Evolutionary conservation across 1,140 invertebrate genomes (phyloP).

Genomic region (Dendrolimus punctatus): DNA sequence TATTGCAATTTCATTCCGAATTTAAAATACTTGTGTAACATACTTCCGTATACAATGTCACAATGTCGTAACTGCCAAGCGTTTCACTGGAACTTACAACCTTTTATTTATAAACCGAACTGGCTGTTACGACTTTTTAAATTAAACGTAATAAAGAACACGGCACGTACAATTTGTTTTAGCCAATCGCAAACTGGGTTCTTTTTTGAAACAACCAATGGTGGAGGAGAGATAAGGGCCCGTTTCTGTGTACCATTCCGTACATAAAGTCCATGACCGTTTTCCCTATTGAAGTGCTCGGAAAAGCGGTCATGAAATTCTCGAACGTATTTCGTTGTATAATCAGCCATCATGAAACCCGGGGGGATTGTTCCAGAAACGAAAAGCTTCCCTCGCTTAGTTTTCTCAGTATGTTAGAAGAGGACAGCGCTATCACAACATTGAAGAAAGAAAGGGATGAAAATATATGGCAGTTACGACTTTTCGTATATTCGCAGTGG

Average conservation of each 20-base stretch:
- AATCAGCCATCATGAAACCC: constrained; percentile 66
- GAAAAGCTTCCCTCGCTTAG: constrained; percentile 47
- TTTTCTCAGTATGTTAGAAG: constrained; percentile 23
- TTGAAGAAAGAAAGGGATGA: constrained; percentile 24
- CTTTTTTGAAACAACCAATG: constrained; percentile 61
- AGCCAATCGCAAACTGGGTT: constrained; percentile 44
- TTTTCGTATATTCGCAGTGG: constrained; percentile 22
- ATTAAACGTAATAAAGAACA: constrained; percentile 40
- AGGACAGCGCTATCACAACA: constrained; percentile 21
- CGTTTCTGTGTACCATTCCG: constrained; percentile 30
- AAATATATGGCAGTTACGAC: constrained; percentile 35
- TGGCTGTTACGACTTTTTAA: constrained; percentile 32
- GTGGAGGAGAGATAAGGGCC: constrained; percentile 42
- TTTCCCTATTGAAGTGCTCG: constrained; percentile 24
- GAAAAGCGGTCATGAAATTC: constrained; percentile 48
- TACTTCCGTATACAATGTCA: constrained; percentile 1
- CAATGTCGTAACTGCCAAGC: constrained; percentile 13
- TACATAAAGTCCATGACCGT: constrained; percentile 32
- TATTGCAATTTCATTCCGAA: constrained; percentile 32
- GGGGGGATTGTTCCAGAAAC: constrained; percentile 26
- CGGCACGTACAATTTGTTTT: constrained; percentile 47
- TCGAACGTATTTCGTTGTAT: constrained; percentile 55
- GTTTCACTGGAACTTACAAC: constrained; percentile 14
- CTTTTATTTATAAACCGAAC: constrained; percentile 13
- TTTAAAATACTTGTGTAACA: constrained; percentile 8